Percentiles rank a stretch among this genome's conserved stretches.
These are phyloP conservation scores for Apeira syringaria DNA, from an alignment of 2,888 invertebrate species.

Conservation along the genomic window DNA sequence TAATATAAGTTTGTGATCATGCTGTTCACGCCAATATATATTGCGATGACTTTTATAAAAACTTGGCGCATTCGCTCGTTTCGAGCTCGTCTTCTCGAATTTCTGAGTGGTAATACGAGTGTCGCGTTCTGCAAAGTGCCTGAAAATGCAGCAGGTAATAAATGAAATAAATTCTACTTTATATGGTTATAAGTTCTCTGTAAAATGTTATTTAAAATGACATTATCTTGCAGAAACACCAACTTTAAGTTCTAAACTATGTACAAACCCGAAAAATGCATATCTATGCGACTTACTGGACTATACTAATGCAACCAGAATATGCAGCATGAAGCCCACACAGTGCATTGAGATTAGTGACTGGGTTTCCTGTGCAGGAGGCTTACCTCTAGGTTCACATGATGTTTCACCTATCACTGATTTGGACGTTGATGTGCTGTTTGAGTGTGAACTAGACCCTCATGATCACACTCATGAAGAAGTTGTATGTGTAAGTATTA, in stretches of 20 bases:
- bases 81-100: conserved; percentile 86
- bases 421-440: conserved; percentile 66
- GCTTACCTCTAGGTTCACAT: conserved; percentile 64
- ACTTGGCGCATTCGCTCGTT: conserved; percentile 90
- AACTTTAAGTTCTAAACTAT: conserved; percentile 79
- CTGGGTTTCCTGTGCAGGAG: conserved; percentile 72
- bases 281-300: conserved; percentile 85
- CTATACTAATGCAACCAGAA: conserved; percentile 72
- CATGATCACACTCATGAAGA: conserved; percentile 56
- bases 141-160: conserved; percentile 74
- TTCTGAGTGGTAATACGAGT: conserved; percentile 82
- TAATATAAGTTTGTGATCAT: conserved; percentile 58
- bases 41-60: conserved; percentile 92
- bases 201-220: too few species aligned
- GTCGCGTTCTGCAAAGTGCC: conserved; percentile 85
- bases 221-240: conserved; percentile 67
- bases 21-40: conserved; percentile 92
- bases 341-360: conserved; percentile 73
- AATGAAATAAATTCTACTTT: too few species aligned
- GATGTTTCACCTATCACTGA: conserved; percentile 59
- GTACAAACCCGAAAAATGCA: conserved; percentile 80
- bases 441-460: conserved; percentile 78
- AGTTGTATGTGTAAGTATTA: conserved; percentile 57
- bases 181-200: too few species aligned
- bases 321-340: conserved; percentile 76